phyloP scores from a whole-genome alignment of 2,797 vertebrate species.

The Ctenosaura bakeri region DNA sequence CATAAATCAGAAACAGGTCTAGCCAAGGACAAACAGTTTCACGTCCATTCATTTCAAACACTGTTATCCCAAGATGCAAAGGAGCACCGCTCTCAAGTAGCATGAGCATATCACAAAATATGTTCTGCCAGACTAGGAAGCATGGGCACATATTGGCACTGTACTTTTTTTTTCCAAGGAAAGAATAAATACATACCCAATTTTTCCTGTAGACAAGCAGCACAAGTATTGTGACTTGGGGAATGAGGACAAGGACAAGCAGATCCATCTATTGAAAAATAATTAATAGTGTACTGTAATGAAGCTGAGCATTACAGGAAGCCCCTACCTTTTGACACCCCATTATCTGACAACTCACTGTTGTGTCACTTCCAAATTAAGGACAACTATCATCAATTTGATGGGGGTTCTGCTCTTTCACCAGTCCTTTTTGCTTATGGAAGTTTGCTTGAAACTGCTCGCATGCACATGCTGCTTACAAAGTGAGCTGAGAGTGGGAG shows the following conservation, averaged over 20 bases:
- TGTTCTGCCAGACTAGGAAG: too few species aligned
- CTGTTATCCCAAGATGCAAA: neutral
- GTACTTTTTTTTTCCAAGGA: neutral
- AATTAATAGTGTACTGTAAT: neutral
- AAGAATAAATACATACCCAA: conserved; percentile 54
- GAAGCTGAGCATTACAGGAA: neutral
- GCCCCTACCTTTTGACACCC: too few species aligned
- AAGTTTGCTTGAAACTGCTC: too few species aligned
- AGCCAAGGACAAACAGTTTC: neutral
- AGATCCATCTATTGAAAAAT: conserved; percentile 59
- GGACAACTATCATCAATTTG: too few species aligned
- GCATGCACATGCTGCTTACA: too few species aligned
- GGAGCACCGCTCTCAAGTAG: neutral
- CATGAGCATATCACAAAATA: too few species aligned
- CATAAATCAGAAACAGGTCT: neutral
- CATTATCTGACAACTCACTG: too few species aligned
- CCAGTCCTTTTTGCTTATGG: too few species aligned
- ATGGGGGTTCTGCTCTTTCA: too few species aligned
- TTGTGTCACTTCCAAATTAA: too few species aligned
- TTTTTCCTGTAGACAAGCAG: conserved; percentile 60
- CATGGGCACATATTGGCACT: too few species aligned
- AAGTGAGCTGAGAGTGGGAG: too few species aligned
- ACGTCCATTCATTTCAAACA: neutral
- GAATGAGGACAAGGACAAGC: conserved; percentile 53
- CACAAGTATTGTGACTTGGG: conserved; percentile 42